These are phyloP conservation scores for Poeciliopsis infans DNA, from an alignment of 2,797 vertebrate species.

Conservation along the genomic window DNA sequence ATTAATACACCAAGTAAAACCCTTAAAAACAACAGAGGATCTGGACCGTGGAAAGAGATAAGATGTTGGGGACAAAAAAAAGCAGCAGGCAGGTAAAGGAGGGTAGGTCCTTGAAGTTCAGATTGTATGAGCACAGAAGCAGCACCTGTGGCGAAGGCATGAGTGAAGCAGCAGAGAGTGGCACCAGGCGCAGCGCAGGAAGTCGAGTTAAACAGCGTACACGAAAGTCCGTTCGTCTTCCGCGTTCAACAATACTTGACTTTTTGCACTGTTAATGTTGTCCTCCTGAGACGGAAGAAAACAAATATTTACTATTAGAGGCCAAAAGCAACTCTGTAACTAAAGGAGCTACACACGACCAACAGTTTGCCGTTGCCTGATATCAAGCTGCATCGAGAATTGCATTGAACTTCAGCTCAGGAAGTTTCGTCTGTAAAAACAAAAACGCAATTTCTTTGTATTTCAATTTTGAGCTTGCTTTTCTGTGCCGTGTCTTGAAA, in stretches of 20 bases:
- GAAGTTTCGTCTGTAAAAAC: conserved; percentile 13
- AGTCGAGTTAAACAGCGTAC: neutral
- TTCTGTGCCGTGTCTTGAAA: neutral
- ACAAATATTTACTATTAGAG: conserved; percentile 16
- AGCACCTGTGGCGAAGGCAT: conserved; percentile 71
- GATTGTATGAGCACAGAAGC: conserved; percentile 74
- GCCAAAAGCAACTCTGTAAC: conserved; percentile 37
- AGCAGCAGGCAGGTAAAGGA: neutral
- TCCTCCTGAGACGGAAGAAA: conserved; percentile 17
- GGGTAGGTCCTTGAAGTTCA: conserved; percentile 47
- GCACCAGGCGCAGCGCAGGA: conserved; percentile 23
- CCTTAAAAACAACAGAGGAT: conserved; percentile 20
- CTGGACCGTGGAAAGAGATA: conserved; percentile 8
- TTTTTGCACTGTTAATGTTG: conserved; percentile 63
- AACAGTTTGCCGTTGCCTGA: conserved; percentile 22
- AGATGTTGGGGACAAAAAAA: neutral
- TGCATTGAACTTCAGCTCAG: neutral
- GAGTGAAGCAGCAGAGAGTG: conserved; percentile 47
- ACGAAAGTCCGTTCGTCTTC: neutral
- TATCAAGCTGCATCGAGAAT: neutral
- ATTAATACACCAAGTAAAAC: conserved; percentile 41
- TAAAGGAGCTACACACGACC: conserved; percentile 22
- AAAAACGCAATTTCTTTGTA: neutral
- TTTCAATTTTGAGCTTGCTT: neutral
- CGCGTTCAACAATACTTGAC: neutral